These are phyloP conservation scores for Drosophila pruinosa DNA, from an alignment of 1,140 invertebrate species.

Conservation along the genomic window DNA sequence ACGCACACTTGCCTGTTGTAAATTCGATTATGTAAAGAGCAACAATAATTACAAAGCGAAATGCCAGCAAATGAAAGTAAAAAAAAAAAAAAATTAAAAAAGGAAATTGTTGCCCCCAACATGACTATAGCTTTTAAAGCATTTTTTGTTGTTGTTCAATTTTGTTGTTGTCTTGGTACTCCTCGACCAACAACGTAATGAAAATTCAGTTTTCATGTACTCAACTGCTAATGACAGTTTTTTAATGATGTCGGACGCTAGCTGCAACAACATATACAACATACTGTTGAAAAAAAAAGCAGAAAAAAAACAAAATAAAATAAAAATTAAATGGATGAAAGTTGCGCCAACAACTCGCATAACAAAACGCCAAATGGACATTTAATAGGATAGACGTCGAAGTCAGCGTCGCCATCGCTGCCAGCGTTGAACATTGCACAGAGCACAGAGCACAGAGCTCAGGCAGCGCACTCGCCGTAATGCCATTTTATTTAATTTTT, in stretches of 20 bases:
- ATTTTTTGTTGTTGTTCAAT: conserved; percentile 32
- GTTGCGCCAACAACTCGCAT: conserved; percentile 67
- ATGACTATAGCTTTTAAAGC: conserved; percentile 65
- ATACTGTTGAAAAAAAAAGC: not conserved
- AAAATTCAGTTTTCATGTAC: conserved; percentile 80
- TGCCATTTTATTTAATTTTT: conserved; percentile 74
- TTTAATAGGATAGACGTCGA: conserved; percentile 78
- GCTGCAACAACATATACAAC: conserved; percentile 13
- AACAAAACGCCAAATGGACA: conserved; percentile 78
- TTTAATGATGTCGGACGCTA: conserved; percentile 76
- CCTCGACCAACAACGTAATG: conserved; percentile 58
- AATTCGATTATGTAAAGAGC: conserved; percentile 68
- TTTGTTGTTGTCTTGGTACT: conserved; percentile 28
- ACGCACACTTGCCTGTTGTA: conserved; percentile 37
- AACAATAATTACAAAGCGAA: conserved; percentile 47
- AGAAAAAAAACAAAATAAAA: conserved; percentile 12
- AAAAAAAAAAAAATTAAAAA: not conserved
- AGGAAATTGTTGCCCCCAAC: conserved; percentile 33
- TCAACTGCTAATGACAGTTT: conserved; percentile 81
- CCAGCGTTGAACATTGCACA: not conserved
- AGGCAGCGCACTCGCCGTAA: conserved; percentile 49
- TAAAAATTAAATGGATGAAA: conserved; percentile 75
- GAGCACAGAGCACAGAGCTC: not conserved
- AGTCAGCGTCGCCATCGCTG: conserved; percentile 13
- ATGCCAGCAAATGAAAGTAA: conserved; percentile 31